A percentile compares a stretch with the other conserved stretches of the same genome.
Evolutionary conservation across 2,113 vertebrate species (phyloP).

Genomic region (Cephalopholis sonnerati): DNA sequence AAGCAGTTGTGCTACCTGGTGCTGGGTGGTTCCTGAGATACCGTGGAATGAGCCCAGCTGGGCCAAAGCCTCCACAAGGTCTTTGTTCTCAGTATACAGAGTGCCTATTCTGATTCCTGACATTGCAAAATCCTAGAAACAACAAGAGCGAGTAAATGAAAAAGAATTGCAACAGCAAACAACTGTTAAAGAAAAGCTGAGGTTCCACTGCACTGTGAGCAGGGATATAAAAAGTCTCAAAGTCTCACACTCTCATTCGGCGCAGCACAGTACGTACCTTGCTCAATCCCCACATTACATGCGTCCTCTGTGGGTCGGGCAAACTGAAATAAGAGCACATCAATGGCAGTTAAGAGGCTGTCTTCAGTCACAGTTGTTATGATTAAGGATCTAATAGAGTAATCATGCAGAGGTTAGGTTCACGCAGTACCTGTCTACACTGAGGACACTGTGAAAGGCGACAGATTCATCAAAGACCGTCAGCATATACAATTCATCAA

Average conservation of each 20-base stretch:
- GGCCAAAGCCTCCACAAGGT: constrained; percentile 89
- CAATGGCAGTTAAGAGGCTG: constrained; percentile 51
- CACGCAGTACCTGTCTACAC: constrained; percentile 88
- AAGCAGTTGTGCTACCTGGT: constrained; percentile 92
- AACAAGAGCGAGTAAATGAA: constrained; percentile 4
- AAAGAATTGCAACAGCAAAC: constrained; percentile 15
- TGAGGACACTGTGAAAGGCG: constrained; percentile 91
- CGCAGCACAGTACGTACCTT: constrained; percentile 86
- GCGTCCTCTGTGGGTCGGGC: constrained; percentile 95
- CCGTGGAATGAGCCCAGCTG: constrained; percentile 90
- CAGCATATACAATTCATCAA: constrained; percentile 98
- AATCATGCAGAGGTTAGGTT: constrained; percentile 30
- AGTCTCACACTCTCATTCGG: neutral
- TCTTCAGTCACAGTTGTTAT: constrained; percentile 34
- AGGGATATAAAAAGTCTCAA: constrained; percentile 17
- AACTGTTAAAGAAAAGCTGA: constrained; percentile 3
- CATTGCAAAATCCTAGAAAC: constrained; percentile 92
- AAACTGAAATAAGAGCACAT: constrained; percentile 85
- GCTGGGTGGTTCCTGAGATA: constrained; percentile 89
- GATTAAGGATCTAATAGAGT: constrained; percentile 50
- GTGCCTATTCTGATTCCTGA: constrained; percentile 92
- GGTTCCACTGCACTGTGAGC: constrained; percentile 15
- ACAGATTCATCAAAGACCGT: constrained; percentile 91
- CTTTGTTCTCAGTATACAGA: constrained; percentile 91
- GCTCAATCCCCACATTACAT: constrained; percentile 94